Conservation (phyloP, 2,113 vertebrate species). For the Gobius niger region DNA sequence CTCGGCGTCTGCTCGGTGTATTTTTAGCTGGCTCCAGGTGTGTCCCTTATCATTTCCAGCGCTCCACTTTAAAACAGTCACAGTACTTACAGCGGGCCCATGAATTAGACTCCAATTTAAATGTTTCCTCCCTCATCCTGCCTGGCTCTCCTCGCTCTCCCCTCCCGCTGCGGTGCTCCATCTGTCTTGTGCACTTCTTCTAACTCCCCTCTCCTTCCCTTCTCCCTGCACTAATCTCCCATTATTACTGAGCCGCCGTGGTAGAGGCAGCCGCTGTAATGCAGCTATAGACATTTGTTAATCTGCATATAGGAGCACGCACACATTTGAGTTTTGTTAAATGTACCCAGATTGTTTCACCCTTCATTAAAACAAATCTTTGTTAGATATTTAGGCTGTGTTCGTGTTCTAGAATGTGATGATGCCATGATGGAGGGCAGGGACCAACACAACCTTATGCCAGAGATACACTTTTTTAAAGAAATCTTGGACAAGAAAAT, state of each 20-base stretch:
- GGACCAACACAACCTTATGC: too few relatives aligned
- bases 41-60: background rate
- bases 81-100: constrained; percentile 12
- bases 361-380: too few relatives aligned
- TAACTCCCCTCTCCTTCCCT: constrained; percentile 29
- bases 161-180: constrained; percentile 26
- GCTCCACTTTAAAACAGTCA: background rate
- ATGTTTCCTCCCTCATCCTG: constrained; percentile 14
- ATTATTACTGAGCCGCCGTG: constrained; percentile 56
- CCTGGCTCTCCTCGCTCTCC: background rate
- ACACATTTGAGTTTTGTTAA: constrained; percentile 50
- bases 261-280: constrained; percentile 50
- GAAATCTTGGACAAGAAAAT: too few relatives aligned
- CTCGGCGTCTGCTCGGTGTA: too few relatives aligned
- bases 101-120: constrained; percentile 22
- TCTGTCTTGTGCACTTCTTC: constrained; percentile 28
- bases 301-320: constrained; percentile 34
- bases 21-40: background rate
- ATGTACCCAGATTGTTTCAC: constrained; percentile 47
- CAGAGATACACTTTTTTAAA: too few relatives aligned
- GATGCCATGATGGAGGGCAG: too few relatives aligned
- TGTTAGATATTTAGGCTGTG: too few relatives aligned
- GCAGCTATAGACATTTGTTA: constrained; percentile 35
- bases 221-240: constrained; percentile 43
- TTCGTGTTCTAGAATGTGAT: too few relatives aligned